phyloP scores from a whole-genome alignment of 2,113 vertebrate species.

The Notarius quadriscutis region DNA sequence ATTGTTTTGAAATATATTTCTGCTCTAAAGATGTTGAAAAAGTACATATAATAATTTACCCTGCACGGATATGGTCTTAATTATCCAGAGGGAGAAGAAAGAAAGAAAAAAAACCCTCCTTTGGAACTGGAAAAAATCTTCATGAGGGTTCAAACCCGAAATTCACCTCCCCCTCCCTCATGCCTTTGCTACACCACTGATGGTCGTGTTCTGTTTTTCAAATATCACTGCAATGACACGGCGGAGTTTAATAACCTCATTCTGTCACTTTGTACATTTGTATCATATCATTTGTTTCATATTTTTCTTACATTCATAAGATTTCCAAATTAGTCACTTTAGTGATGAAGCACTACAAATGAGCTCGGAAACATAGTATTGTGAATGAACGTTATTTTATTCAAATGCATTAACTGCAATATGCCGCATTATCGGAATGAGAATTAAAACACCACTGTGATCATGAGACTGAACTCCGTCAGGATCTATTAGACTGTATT shows the following conservation, averaged over 20 bases:
- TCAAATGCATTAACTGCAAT: background rate
- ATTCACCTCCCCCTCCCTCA: too few species aligned
- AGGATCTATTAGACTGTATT: background rate
- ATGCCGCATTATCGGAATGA: background rate
- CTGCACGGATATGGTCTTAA: too few species aligned
- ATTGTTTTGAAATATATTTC: too few species aligned
- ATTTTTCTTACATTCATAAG: background rate
- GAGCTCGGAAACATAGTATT: background rate
- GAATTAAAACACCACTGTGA: background rate
- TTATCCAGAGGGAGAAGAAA: too few species aligned
- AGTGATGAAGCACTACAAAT: background rate
- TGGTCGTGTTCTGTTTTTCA: too few species aligned
- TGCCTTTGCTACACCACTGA: too few species aligned
- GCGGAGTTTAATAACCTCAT: background rate
- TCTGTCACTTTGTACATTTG: background rate
- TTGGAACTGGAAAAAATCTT: too few species aligned
- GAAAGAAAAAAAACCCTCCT: too few species aligned
- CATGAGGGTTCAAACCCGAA: too few species aligned
- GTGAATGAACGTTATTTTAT: background rate
- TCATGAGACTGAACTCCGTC: background rate
- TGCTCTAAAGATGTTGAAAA: background rate
- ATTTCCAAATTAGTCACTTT: background rate
- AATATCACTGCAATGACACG: background rate
- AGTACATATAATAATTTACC: background rate
- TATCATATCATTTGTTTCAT: background rate